phyloP scores from a whole-genome alignment of 2,113 vertebrate species.

The Solea solea region DNA sequence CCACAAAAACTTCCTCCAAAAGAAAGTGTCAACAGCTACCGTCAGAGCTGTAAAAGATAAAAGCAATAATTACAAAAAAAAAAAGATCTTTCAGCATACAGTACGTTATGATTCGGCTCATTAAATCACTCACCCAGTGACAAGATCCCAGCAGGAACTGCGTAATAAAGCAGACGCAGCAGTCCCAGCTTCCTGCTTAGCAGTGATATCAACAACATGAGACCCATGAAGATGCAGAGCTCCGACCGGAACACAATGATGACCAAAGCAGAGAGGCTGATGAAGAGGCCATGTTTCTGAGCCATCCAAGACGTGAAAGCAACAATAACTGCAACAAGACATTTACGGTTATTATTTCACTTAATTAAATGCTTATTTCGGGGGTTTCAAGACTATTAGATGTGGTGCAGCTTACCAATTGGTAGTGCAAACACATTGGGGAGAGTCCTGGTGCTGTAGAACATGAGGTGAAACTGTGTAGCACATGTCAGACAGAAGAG shows the following conservation, averaged over 20 bases:
- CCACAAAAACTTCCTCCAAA: slow-evolving; percentile 91
- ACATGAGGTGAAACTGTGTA: slow-evolving; percentile 97
- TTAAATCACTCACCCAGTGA: slow-evolving; percentile 85
- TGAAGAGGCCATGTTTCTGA: slow-evolving; percentile 83
- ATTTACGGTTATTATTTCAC: not conserved
- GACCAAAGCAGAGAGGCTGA: slow-evolving; percentile 89
- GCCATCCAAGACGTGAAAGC: slow-evolving; percentile 91
- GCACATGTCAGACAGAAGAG: slow-evolving; percentile 89
- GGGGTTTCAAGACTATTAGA: not conserved
- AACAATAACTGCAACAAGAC: slow-evolving; percentile 81
- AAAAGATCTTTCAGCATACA: not conserved
- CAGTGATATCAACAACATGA: slow-evolving; percentile 86
- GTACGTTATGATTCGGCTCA: not conserved
- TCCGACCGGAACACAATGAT: slow-evolving; percentile 93
- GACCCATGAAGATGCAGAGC: slow-evolving; percentile 89
- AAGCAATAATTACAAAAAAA: not conserved
- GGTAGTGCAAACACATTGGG: slow-evolving; percentile 94
- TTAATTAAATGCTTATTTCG: not conserved
- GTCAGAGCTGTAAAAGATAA: slow-evolving; percentile 84
- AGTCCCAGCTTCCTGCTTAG: slow-evolving; percentile 81
- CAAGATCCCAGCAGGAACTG: slow-evolving; percentile 86
- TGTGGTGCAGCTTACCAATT: slow-evolving; percentile 79
- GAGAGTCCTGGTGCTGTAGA: slow-evolving; percentile 93
- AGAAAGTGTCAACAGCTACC: slow-evolving; percentile 88
- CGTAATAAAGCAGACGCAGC: slow-evolving; percentile 79